Evolutionary conservation across 2,888 invertebrate species (phyloP).

Genomic region (Antheraea yamamai): DNA sequence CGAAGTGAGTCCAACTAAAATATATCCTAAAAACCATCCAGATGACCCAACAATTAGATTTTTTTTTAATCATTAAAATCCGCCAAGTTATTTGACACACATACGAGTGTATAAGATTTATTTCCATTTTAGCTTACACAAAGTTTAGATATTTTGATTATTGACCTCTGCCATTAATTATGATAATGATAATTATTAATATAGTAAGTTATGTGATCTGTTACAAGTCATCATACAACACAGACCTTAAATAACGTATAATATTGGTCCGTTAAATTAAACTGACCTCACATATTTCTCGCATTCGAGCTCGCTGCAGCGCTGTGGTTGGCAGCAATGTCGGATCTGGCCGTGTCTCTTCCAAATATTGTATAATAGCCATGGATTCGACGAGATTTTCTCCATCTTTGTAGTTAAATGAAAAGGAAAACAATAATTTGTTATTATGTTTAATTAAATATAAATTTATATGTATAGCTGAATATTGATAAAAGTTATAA

Average conservation of each 20-base stretch:
- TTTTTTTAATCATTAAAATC: too few species aligned
- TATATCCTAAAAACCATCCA: too few species aligned
- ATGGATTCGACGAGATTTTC: slow-evolving; percentile 70
- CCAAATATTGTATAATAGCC: slow-evolving; percentile 86
- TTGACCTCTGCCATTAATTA: too few species aligned
- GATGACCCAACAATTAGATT: too few species aligned
- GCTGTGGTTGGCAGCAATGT: slow-evolving; percentile 80
- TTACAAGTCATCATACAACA: not conserved
- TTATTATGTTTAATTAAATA: not conserved
- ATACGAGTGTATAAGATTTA: too few species aligned
- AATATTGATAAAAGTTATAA: too few species aligned
- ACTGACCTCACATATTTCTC: slow-evolving; percentile 70
- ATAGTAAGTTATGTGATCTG: not conserved
- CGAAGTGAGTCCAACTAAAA: too few species aligned
- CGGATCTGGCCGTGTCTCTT: slow-evolving; percentile 80
- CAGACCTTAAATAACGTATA: not conserved
- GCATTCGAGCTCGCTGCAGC: slow-evolving; percentile 78
- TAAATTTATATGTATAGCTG: too few species aligned
- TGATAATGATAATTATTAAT: not conserved
- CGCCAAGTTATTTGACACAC: too few species aligned
- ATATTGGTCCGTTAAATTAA: not conserved
- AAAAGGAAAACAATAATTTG: not conserved
- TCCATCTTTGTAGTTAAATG: slow-evolving; percentile 50
- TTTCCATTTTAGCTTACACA: too few species aligned
- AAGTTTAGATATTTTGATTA: too few species aligned